Base-by-base conservation (phyloP, 2,888 invertebrate species). In the Dorcus parallelipipedus region DNA sequence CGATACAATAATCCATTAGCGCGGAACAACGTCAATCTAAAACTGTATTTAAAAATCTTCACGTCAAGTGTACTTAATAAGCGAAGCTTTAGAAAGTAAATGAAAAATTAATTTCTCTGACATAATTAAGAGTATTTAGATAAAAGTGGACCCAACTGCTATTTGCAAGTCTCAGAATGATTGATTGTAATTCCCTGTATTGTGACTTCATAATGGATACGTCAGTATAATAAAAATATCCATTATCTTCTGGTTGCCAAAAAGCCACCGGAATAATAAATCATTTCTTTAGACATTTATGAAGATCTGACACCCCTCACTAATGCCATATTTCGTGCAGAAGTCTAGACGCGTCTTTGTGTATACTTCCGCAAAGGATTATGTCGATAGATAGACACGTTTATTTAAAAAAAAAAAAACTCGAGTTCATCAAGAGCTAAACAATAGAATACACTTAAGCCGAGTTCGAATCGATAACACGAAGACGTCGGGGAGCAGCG, bases 221-320 rank as follows among this genome's bases (percentile, higher is more conserved):
- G 72, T 71, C 73, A 68, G 71, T 70, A 71, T 71, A 71, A 72
- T 73, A 73, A 73, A 72, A 73, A 71, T 73, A 72, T 72, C 72
- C 72, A 72, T 72, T 73, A 73, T 71, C 70, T 71, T 69, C 67
- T 68, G 43, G 70, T 70, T 71, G 71, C 71, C 70, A 68, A 72
- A 73, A 73, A 73, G 69, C 69, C 68, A 66, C 68, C 64, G 54
- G 62, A 59, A 71, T 72, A 71, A 75, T 75, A 74, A 75, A 75
- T 75, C 75, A 73, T 71, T 70, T 65, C 65, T 68, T 67, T 55
- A 67, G 73, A 73, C 73, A 67, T 73, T 74, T 70, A 73, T 74
- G 70, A 74, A 73, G 73, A 73, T 71, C 71, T 70, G 69, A 71
- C 72, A 70, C 72, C 69, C 66, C 66, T 64, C 69, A 67, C 71